Evolutionary conservation across 2,113 vertebrate species (phyloP).

Genomic region (Rostratula benghalensis): DNA sequence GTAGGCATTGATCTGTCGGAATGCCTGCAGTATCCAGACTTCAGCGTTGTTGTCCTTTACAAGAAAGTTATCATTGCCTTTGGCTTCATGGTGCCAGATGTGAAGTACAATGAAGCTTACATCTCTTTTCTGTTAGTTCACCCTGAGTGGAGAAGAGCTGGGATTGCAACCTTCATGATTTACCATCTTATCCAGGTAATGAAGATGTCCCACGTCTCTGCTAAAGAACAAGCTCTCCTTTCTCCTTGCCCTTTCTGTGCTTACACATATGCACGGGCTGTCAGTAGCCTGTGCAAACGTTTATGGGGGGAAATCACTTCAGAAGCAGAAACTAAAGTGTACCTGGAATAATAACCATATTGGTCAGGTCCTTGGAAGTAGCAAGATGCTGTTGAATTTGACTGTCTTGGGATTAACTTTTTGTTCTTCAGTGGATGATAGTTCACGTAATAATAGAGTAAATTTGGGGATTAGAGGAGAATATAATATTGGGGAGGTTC

Average conservation of each 20-base stretch:
- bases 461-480: background rate
- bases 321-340: background rate
- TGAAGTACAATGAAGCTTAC: constrained; percentile 98
- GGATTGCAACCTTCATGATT: constrained; percentile 98
- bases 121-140: constrained; percentile 97
- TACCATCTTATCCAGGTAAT: constrained; percentile 97
- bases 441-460: background rate
- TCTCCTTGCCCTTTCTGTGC: background rate
- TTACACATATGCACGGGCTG: background rate
- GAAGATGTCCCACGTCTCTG: background rate
- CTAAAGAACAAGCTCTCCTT: background rate
- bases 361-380: background rate
- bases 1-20: constrained; percentile 94
- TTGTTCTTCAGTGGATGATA: background rate
- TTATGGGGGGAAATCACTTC: background rate
- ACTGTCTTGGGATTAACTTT: background rate
- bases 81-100: constrained; percentile 97
- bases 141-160: constrained; percentile 95
- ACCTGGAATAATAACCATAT: background rate
- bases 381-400: background rate
- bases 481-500: background rate
- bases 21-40: constrained; percentile 97
- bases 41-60: constrained; percentile 96
- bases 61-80: constrained; percentile 96
- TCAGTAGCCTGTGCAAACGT: background rate